Percentiles rank a stretch among this genome's conserved stretches.
These are phyloP conservation scores for Oreortyx pictus DNA, from an alignment of 2,797 vertebrate genomes.

Conservation along the genomic window DNA sequence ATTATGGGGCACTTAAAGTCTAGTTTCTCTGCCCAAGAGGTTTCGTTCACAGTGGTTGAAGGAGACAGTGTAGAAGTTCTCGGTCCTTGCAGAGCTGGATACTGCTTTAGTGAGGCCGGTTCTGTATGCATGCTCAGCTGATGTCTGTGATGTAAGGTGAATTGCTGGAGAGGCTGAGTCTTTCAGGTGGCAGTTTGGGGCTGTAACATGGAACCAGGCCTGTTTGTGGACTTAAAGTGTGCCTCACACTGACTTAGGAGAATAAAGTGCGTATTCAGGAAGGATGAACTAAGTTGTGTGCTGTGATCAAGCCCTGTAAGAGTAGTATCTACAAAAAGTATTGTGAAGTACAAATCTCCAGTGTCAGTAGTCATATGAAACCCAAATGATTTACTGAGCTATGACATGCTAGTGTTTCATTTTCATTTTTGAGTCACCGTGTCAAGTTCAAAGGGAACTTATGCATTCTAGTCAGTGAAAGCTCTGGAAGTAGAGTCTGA, in stretches of 20 bases:
- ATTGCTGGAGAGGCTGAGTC: background rate
- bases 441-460: background rate
- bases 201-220: accelerated
- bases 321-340: background rate
- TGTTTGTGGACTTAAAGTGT: background rate
- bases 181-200: background rate
- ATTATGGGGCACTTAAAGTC: accelerated
- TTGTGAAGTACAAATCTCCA: background rate
- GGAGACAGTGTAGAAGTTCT: no score
- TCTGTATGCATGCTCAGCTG: accelerated
- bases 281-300: accelerated
- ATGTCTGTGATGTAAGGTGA: accelerated
- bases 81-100: background rate
- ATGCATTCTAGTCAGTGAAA: background rate
- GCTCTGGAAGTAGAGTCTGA: background rate
- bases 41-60: accelerated
- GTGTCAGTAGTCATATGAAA: background rate
- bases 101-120: background rate
- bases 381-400: background rate
- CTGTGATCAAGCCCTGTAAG: background rate
- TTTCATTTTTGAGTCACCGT: background rate
- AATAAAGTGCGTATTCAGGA: background rate
- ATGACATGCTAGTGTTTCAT: background rate
- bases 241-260: background rate
- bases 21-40: accelerated